phyloP scores from a whole-genome alignment of 2,113 vertebrate genomes.

The Ptychochromis oligacanthus region DNA sequence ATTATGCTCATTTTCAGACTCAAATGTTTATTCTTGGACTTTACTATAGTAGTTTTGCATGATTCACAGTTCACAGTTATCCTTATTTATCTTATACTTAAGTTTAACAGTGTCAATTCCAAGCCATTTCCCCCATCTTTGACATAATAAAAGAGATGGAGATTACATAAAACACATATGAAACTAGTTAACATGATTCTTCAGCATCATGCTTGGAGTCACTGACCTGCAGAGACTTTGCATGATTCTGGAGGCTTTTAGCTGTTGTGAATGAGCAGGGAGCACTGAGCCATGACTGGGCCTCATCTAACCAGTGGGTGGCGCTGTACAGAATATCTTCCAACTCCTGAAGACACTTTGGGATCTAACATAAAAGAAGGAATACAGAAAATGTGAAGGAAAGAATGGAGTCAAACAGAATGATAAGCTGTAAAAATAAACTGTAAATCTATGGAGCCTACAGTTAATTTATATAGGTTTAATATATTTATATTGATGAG shows the following conservation, averaged over 20 bases:
- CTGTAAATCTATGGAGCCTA: neutral
- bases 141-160: neutral
- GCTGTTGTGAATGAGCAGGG: conserved; percentile 79
- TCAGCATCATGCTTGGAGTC: neutral
- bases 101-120: neutral
- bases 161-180: neutral
- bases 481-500: neutral
- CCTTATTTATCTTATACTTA: neutral
- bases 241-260: conserved; percentile 81
- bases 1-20: neutral
- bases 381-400: neutral
- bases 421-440: neutral
- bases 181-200: neutral
- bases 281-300: conserved; percentile 79
- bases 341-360: conserved; percentile 86
- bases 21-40: neutral
- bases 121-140: neutral
- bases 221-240: conserved; percentile 84
- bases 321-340: conserved; percentile 81
- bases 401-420: neutral
- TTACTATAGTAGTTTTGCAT: neutral
- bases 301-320: conserved; percentile 85
- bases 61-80: neutral
- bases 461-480: neutral
- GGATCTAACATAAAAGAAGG: conserved; percentile 79